A percentile compares a stretch with the other conserved stretches of the same genome.
Conservation (phyloP, 2,113 vertebrate genomes). For the Pteronura brasiliensis region DNA sequence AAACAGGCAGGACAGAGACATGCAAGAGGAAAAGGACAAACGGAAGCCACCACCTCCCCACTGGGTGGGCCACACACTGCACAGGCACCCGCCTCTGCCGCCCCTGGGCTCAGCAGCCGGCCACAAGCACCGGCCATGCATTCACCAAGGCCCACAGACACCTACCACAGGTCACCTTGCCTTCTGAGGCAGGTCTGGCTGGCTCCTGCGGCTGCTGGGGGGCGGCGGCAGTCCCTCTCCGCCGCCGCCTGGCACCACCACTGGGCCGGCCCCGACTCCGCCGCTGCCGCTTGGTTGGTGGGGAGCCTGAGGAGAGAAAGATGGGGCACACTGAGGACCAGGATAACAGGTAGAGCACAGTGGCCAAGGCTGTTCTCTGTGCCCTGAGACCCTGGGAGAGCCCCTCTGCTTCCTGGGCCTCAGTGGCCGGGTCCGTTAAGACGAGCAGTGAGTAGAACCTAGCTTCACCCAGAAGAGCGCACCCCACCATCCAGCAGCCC, state of each 20-base stretch:
- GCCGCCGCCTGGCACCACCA: constrained; percentile 79
- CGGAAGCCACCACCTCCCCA: neutral
- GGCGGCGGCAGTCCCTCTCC: constrained; percentile 54
- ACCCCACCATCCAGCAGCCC: neutral
- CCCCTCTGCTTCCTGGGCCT: neutral
- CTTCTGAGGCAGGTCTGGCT: constrained; percentile 53
- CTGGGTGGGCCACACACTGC: neutral
- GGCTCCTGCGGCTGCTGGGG: constrained; percentile 56
- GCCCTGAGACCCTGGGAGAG: neutral
- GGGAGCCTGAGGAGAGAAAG: constrained; percentile 77
- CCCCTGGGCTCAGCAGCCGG: neutral
- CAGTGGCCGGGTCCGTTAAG: neutral
- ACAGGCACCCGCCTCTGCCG: rapidly evolving
- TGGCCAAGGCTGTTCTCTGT: neutral
- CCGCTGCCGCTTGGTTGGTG: constrained; percentile 79
- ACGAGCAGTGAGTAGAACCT: too few species aligned
- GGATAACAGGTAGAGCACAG: neutral
- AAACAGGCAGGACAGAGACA: neutral
- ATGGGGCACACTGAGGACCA: neutral
- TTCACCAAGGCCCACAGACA: neutral
- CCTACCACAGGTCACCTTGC: constrained; percentile 92
- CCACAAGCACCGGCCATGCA: rapidly evolving
- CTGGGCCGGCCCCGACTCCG: constrained; percentile 68
- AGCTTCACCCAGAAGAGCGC: neutral
- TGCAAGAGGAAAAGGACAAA: neutral